Percentiles rank a stretch among this genome's conserved stretches.
Evolutionary conservation across 2,888 invertebrate species (phyloP).

Genomic region (Cephonodes hylas): DNA sequence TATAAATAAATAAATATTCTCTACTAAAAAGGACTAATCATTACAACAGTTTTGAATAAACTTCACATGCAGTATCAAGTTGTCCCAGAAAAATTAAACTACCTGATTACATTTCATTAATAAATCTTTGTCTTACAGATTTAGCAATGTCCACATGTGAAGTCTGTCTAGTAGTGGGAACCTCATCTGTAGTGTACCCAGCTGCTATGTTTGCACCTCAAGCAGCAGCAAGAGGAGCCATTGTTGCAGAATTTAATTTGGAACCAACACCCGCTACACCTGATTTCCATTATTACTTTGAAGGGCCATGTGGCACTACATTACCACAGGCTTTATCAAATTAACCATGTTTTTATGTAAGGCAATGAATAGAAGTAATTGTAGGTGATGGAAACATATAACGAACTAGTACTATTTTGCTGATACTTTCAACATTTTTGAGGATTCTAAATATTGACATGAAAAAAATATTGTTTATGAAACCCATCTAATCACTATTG

Average conservation of each 20-base stretch:
- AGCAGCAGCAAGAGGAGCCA: constrained; percentile 85
- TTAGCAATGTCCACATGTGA: constrained; percentile 86
- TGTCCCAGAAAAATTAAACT: too few species aligned
- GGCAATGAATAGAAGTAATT: not conserved
- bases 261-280: constrained; percentile 68
- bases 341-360: constrained; percentile 22
- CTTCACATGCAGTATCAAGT: too few species aligned
- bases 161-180: constrained; percentile 90
- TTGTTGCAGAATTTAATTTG: constrained; percentile 75
- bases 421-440: too few species aligned
- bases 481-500: too few species aligned
- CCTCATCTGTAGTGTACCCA: constrained; percentile 93
- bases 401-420: not conserved
- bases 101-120: too few species aligned
- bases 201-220: constrained; percentile 93
- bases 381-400: not conserved
- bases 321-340: constrained; percentile 59
- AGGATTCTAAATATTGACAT: too few species aligned
- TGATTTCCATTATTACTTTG: constrained; percentile 70
- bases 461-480: too few species aligned
- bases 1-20: too few species aligned
- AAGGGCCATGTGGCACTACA: constrained; percentile 71
- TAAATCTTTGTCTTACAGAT: constrained; percentile 64
- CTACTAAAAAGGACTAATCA: too few species aligned
- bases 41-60: too few species aligned